A percentile compares a stretch with the other conserved stretches of the same genome.
These are phyloP conservation scores for Ceratina australensis DNA, from an alignment of 1,140 invertebrate species.

Conservation along the genomic window DNA sequence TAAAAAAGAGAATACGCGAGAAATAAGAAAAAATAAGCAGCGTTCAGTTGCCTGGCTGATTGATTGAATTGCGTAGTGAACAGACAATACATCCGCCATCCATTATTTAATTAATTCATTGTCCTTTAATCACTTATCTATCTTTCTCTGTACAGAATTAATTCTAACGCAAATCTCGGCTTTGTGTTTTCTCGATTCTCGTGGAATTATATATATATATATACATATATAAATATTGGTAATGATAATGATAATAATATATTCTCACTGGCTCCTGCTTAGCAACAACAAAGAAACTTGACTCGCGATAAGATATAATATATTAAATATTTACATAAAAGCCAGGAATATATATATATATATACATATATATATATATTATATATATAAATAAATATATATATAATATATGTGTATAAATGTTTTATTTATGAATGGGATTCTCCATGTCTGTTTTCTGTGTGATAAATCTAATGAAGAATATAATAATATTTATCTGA, in stretches of 20 bases:
- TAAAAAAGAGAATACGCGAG: no score
- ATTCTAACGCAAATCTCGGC: constrained; percentile 67
- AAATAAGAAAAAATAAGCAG: constrained; percentile 8
- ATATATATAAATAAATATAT: constrained; percentile 65
- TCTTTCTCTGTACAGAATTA: constrained; percentile 71
- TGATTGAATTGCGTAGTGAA: constrained; percentile 76
- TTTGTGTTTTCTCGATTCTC: constrained; percentile 70
- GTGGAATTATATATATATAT: constrained; percentile 64
- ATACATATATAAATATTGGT: no score
- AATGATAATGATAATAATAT: no score
- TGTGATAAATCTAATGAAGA: background rate
- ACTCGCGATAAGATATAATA: no score
- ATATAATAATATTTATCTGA: no score
- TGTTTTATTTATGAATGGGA: constrained; percentile 64
- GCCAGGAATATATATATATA: no score
- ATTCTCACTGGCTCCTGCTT: constrained; percentile 68
- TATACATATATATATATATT: constrained; percentile 48
- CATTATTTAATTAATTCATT: constrained; percentile 69
- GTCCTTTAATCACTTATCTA: constrained; percentile 11
- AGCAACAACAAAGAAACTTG: constrained; percentile 15
- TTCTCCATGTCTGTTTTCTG: constrained; percentile 62
- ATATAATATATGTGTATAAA: constrained; percentile 60
- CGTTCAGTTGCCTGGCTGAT: constrained; percentile 71
- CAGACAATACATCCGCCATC: constrained; percentile 79
- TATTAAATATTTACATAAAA: no score